A percentile compares a stretch with the other conserved stretches of the same genome.
phyloP scores from a whole-genome alignment of 1,140 invertebrate species.

The Lethrus apterus region DNA sequence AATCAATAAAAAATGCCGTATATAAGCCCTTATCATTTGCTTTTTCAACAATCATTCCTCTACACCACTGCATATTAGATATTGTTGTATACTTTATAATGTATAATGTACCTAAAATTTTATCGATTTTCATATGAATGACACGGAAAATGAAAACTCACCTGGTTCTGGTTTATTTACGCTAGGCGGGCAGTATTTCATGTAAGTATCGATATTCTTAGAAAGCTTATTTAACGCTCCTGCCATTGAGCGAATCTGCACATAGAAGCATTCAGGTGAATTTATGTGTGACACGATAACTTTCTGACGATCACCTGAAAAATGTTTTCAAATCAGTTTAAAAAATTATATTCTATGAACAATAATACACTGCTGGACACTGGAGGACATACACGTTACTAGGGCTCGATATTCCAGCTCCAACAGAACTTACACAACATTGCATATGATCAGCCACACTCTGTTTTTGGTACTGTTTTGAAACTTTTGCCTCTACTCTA shows the following conservation, averaged over 20 bases:
- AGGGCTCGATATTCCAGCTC: background rate
- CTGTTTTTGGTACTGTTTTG: background rate
- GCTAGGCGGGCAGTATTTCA: too few relatives aligned
- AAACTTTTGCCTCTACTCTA: too few relatives aligned
- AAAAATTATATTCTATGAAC: background rate
- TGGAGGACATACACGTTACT: background rate
- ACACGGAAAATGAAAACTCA: too few relatives aligned
- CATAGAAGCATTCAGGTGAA: slow-evolving; percentile 12
- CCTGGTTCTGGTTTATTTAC: too few relatives aligned
- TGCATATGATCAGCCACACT: background rate
- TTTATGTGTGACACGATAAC: slow-evolving; percentile 12
- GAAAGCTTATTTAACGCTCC: background rate
- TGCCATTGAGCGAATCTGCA: slow-evolving; percentile 3
- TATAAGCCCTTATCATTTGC: background rate
- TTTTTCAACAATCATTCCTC: slow-evolving; percentile 11
- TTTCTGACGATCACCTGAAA: slow-evolving; percentile 8
- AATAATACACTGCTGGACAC: background rate
- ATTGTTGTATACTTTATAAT: slow-evolving; percentile 5
- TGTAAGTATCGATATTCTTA: background rate
- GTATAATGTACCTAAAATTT: slow-evolving; percentile 13
- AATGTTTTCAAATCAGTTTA: too few relatives aligned
- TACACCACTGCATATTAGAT: slow-evolving; percentile 8
- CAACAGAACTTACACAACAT: background rate
- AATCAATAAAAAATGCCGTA: slow-evolving; percentile 16
- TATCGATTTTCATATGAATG: background rate